These are phyloP conservation scores for Graptemys geographica DNA, from an alignment of 2,797 vertebrate genomes.

Conservation along the genomic window DNA sequence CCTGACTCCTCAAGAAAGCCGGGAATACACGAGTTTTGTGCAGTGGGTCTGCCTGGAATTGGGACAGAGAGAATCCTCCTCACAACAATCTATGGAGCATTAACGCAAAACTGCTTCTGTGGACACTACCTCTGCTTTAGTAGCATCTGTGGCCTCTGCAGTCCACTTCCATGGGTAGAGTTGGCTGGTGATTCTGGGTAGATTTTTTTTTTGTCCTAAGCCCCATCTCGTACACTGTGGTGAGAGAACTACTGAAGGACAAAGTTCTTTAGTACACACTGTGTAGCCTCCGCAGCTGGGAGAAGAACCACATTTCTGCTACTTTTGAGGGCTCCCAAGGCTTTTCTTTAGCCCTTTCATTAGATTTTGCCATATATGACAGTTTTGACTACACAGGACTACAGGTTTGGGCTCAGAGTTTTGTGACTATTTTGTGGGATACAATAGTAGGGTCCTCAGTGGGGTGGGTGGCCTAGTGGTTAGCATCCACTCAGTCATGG, in stretches of 20 bases:
- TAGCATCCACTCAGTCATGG: no score
- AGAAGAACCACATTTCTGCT: background rate
- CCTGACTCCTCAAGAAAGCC: background rate
- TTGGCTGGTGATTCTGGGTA: accelerated
- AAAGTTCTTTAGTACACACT: background rate
- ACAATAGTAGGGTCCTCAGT: no score
- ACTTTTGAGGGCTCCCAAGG: background rate
- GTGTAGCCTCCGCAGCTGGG: no score
- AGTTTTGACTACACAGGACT: no score
- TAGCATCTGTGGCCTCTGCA: background rate
- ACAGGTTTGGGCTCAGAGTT: background rate
- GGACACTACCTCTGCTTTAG: background rate
- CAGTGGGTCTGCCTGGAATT: background rate
- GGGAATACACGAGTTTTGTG: conserved; percentile 3
- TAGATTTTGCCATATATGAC: background rate
- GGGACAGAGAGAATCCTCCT: background rate
- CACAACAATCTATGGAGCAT: no score
- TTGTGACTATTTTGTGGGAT: background rate
- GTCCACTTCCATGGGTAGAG: background rate
- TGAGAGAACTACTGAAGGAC: background rate
- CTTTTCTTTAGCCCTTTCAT: conserved; percentile 5
- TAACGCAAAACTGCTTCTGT: background rate
- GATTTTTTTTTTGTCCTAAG: background rate
- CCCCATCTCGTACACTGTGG: accelerated
- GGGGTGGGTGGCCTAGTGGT: no score